Evolutionary conservation across 2,888 invertebrate genomes (phyloP).

Genomic region (Margaritifera margaritifera): DNA sequence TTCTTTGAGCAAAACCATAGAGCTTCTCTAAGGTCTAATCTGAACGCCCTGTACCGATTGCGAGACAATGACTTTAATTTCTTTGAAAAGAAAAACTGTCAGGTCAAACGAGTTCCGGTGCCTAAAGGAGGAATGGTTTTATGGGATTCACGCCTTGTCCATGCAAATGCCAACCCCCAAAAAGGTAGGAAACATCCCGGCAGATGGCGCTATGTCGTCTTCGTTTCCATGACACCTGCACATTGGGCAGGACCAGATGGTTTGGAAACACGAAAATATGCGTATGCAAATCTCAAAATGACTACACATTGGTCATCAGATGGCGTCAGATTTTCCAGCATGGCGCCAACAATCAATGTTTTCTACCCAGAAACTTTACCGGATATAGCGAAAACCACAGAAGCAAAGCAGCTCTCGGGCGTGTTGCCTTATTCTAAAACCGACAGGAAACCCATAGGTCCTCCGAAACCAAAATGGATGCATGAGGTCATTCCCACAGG

Average conservation of each 20-base stretch:
- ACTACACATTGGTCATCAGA: conserved; percentile 63
- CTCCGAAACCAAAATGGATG: conserved; percentile 39
- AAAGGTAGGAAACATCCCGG: conserved; percentile 47
- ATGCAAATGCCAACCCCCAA: conserved; percentile 60
- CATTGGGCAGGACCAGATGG: conserved; percentile 56
- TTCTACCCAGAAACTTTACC: conserved; percentile 36
- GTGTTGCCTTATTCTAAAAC: conserved; percentile 38
- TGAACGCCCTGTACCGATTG: conserved; percentile 36
- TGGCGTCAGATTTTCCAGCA: conserved; percentile 41
- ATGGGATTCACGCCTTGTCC: conserved; percentile 65
- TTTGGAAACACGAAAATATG: conserved; percentile 45
- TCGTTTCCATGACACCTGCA: conserved; percentile 65
- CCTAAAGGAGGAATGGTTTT: conserved; percentile 64
- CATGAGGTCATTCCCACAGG: background rate
- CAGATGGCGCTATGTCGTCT: conserved; percentile 61
- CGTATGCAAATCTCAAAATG: conserved; percentile 45
- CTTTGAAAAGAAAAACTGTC: conserved; percentile 44
- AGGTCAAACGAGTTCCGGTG: conserved; percentile 48
- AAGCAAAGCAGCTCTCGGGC: conserved; percentile 44
- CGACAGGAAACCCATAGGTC: conserved; percentile 42
- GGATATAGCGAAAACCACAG: conserved; percentile 46
- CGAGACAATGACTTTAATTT: conserved; percentile 42
- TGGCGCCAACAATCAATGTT: conserved; percentile 4
- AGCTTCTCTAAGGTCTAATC: conserved; percentile 24
- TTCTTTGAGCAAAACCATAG: conserved; percentile 34